These are phyloP conservation scores for Benthosema pterotum DNA, from an alignment of 2,797 vertebrate species.

Conservation along the genomic window DNA sequence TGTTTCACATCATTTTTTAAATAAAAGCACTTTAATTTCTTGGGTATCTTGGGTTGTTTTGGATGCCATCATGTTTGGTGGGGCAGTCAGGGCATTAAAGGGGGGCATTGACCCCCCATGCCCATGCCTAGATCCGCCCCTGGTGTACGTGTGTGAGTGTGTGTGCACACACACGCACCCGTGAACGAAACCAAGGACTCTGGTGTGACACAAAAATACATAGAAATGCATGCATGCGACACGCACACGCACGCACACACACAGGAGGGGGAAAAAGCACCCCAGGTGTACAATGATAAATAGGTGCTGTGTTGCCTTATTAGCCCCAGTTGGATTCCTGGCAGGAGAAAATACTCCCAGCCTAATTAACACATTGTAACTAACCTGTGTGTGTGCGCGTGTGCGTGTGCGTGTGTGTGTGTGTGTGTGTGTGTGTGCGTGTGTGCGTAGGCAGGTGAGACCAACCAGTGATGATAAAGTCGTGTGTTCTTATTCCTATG, in stretches of 20 bases:
- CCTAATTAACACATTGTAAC: slow-evolving; percentile 70
- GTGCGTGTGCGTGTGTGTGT: slow-evolving; percentile 11
- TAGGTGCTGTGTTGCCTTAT: slow-evolving; percentile 73
- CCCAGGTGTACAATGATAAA: slow-evolving; percentile 44
- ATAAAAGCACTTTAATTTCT: too few species aligned
- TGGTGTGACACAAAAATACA: too few species aligned
- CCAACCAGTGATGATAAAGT: not conserved
- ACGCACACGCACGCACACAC: not conserved
- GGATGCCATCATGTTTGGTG: too few species aligned
- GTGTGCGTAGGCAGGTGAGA: not conserved
- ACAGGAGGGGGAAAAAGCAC: too few species aligned
- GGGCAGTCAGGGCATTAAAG: too few species aligned
- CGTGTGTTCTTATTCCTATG: slow-evolving; percentile 11
- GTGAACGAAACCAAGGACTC: too few species aligned
- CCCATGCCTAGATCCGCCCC: too few species aligned
- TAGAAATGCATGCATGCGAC: too few species aligned
- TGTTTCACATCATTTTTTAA: too few species aligned
- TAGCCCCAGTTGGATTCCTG: slow-evolving; percentile 70
- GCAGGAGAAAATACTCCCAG: slow-evolving; percentile 79
- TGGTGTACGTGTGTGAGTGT: too few species aligned
- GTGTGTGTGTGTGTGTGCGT: not conserved
- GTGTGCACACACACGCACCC: not conserved
- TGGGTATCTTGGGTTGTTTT: too few species aligned
- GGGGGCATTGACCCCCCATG: too few species aligned
- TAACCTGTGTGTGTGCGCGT: slow-evolving; percentile 18